These are phyloP conservation scores for Hylaeus volcanicus DNA, from an alignment of 1,140 invertebrate genomes.

Conservation along the genomic window DNA sequence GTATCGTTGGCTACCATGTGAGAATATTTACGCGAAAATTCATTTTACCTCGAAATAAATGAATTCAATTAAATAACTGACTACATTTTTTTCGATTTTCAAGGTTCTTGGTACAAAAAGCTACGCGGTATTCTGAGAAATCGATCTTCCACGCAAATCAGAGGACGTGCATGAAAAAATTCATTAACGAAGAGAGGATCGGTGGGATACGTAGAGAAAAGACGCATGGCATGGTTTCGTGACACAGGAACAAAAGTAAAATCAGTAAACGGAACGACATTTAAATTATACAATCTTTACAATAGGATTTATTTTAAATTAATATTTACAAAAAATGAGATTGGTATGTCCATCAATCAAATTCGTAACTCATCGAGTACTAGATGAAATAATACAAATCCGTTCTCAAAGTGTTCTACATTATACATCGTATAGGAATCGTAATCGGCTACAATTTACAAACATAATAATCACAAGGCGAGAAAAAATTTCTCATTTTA, in stretches of 20 bases:
- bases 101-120: no score
- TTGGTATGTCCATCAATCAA: constrained; percentile 67
- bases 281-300: constrained; percentile 73
- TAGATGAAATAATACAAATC: constrained; percentile 66
- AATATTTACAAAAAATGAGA: constrained; percentile 76
- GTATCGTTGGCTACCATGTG: no score
- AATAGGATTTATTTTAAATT: constrained; percentile 76
- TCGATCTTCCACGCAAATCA: no score
- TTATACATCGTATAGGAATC: constrained; percentile 61
- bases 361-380: constrained; percentile 63
- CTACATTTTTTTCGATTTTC: no score
- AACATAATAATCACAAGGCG: constrained; percentile 65
- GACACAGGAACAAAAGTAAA: background rate
- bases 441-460: constrained; percentile 63
- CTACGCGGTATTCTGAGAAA: no score
- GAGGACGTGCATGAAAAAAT: background rate
- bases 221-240: background rate
- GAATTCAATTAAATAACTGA: no score
- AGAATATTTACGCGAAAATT: no score
- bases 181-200: background rate
- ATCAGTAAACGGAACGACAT: constrained; percentile 45
- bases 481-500: constrained; percentile 58
- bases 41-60: no score
- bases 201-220: background rate
- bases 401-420: constrained; percentile 39